Base-by-base conservation (phyloP, 35 echinoderm and acorn worm genomes). In the Amphiura filiformis region DNA sequence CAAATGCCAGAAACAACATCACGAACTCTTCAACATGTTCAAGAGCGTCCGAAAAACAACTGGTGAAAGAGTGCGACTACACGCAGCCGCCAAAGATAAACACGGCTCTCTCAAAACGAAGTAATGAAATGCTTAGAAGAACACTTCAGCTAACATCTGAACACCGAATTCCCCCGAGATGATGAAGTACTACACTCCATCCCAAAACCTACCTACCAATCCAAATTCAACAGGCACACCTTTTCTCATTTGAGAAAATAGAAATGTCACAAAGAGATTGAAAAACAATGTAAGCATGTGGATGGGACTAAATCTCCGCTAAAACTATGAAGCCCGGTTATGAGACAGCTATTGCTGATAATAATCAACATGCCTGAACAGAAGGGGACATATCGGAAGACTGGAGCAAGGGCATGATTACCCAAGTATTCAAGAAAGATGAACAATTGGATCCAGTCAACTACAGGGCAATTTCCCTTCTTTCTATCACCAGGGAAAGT, bases 371-470 rank as follows among this genome's bases (percentile, higher is more conserved):
- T 38, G 38, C 37, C 35, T 35, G 32, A 28, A 18, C 23, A 52
- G 36, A 82, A 33, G 80, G 79, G 47, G 34, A 89, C 12, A 88
- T 76, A 20, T 78, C 79, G 13, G 47, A 35, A 31, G 87, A 82
- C 33, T 82, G 79, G 87, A 89, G 78, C 35, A 82, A 64, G 49
- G 56, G 87, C 30, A 39, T 89, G 15, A 82, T 82, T 9, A 89
- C 87, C 3, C 87, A 78, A 39, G 87, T 89, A 32, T 89, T 35
- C 35, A 89, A 89, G 75, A 89, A 89, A 64, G 87, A 47, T 35
- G 56, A 89, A 13, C 83, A 89, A 79, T 38, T 83, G 20, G 88
- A 89, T 65, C 88, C 88, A 22, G 52, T 23, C 34, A 82, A 83
- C 36, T 89, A 89, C 52, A 61, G 88, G 38, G 88, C 79, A n/a